Evolutionary conservation across 2,113 vertebrate genomes (phyloP).

Genomic region (Hyaena hyaena): DNA sequence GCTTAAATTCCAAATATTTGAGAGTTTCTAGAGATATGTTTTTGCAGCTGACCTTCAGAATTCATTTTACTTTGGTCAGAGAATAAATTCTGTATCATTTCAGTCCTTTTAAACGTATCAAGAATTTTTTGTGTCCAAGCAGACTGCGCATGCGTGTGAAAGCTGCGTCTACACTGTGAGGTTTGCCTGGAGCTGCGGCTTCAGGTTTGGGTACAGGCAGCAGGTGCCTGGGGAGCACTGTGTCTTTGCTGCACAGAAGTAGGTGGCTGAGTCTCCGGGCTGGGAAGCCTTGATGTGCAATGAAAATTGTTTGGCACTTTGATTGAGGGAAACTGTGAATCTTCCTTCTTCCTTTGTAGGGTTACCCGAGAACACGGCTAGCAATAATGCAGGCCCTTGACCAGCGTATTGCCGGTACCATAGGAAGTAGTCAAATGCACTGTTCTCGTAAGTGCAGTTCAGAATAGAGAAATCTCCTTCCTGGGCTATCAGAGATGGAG

Average conservation of each 20-base stretch:
- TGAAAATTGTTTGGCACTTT: neutral
- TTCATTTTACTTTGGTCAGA: neutral
- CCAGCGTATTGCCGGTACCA: constrained; percentile 44
- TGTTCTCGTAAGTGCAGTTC: constrained; percentile 4
- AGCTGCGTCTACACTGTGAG: neutral
- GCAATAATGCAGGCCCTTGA: neutral
- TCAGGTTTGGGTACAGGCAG: neutral
- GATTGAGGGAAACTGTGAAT: neutral
- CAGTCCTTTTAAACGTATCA: neutral
- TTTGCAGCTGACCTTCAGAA: neutral
- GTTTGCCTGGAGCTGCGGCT: neutral
- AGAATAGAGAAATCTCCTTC: neutral
- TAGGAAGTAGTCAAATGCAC: neutral
- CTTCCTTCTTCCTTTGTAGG: neutral
- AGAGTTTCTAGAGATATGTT: neutral
- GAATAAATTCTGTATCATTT: neutral
- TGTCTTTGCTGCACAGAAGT: constrained; percentile 59
- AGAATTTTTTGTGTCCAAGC: neutral
- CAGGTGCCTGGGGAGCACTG: constrained; percentile 6
- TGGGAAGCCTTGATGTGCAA: neutral
- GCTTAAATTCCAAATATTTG: neutral
- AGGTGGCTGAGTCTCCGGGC: constrained; percentile 54
- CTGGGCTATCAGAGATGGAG: neutral
- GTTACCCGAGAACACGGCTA: rapidly evolving
- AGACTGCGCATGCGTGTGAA: neutral